phyloP scores from a whole-genome alignment of 2,888 invertebrate genomes.

The Amblyjoppa fuscipennis region DNA sequence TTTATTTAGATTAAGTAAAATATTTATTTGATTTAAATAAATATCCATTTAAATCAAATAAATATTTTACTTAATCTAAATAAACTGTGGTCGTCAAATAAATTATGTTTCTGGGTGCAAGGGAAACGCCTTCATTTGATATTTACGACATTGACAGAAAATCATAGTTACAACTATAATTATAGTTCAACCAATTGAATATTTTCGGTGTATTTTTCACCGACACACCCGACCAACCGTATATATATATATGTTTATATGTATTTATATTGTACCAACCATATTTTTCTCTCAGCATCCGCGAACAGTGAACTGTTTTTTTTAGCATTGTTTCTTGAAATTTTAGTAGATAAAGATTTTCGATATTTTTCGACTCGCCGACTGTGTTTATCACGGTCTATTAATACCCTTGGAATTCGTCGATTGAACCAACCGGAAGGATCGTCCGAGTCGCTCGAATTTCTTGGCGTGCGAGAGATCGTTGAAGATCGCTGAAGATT shows the following conservation, averaged over 20 bases:
- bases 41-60: too few species aligned
- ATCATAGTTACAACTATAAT: too few species aligned
- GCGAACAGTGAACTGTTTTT: not conserved
- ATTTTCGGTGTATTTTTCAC: not conserved
- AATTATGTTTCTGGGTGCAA: too few species aligned
- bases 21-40: too few species aligned
- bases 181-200: too few species aligned
- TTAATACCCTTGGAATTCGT: conserved; percentile 26
- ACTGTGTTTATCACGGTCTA: conserved; percentile 2
- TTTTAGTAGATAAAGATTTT: not conserved
- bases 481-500: conserved; percentile 31
- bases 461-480: conserved; percentile 25
- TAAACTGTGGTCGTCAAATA: too few species aligned
- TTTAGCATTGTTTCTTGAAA: not conserved
- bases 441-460: conserved; percentile 1
- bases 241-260: not conserved
- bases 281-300: conserved; percentile 31
- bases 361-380: not conserved
- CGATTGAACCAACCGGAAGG: conserved; percentile 18
- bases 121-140: too few species aligned
- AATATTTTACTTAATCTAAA: too few species aligned
- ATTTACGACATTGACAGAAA: too few species aligned
- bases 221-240: not conserved
- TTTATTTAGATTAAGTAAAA: too few species aligned
- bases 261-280: too few species aligned